Evolutionary conservation across 2,888 invertebrate genomes (phyloP).

Genomic region (Cepaea hortensis): DNA sequence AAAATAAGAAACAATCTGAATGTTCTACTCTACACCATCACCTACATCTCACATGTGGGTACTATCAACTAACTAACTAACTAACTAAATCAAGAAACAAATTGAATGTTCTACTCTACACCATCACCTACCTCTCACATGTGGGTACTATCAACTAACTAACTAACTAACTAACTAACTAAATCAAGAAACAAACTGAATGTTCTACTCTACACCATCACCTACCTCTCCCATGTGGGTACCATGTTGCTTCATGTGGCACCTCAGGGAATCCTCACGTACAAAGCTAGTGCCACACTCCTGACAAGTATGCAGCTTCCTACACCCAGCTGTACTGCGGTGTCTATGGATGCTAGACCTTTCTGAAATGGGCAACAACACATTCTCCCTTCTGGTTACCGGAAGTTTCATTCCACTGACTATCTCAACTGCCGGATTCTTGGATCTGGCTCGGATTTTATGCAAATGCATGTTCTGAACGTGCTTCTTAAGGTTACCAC

Average conservation of each 20-base stretch:
- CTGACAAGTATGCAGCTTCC: conserved; percentile 71
- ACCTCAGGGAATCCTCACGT: conserved; percentile 76
- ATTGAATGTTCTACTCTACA: too few species aligned
- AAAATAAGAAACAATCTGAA: too few species aligned
- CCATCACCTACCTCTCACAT: conserved; percentile 23
- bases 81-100: too few species aligned
- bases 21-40: too few species aligned
- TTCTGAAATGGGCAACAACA: conserved; percentile 1
- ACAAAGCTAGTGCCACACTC: conserved; percentile 76
- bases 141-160: conserved; percentile 53
- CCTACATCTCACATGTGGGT: too few species aligned
- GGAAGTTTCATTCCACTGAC: conserved; percentile 39
- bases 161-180: too few species aligned
- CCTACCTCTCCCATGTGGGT: conserved; percentile 31
- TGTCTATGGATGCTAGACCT: not conserved
- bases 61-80: too few species aligned
- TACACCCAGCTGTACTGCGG: conserved; percentile 56
- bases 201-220: not conserved
- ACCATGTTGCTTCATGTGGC: conserved; percentile 76
- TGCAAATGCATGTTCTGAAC: conserved; percentile 70
- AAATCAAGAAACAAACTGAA: too few species aligned
- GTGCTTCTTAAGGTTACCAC: conserved; percentile 69
- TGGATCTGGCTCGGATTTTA: conserved; percentile 34
- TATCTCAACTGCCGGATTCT: not conserved
- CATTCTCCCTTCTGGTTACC: conserved; percentile 38